Conservation (phyloP, 2,888 invertebrate genomes). For the Torymus auratus region DNA sequence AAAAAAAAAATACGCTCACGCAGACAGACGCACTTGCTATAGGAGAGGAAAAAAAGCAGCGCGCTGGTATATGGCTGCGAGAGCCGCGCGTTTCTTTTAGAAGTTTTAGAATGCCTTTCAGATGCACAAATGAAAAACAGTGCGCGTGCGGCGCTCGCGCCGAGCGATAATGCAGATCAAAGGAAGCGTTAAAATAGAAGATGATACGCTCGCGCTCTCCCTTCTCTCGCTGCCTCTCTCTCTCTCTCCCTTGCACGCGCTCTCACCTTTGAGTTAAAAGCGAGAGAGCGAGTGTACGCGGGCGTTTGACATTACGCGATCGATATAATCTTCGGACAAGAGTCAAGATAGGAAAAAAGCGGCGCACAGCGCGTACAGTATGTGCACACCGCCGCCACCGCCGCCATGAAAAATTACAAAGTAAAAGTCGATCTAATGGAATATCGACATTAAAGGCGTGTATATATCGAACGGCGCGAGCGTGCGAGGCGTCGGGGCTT, state of each 20-base stretch:
- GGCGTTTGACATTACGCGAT: conserved; percentile 58
- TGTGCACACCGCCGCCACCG: neutral
- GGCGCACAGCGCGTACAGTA: neutral
- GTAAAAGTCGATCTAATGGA: conserved; percentile 50
- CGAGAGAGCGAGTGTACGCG: conserved; percentile 16
- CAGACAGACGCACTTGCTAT: too few relatives aligned
- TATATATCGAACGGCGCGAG: too few relatives aligned
- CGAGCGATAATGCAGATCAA: conserved; percentile 70
- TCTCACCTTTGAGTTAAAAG: conserved; percentile 72
- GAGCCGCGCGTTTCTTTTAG: conserved; percentile 2
- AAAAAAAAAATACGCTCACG: neutral
- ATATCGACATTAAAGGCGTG: conserved; percentile 26
- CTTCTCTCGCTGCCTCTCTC: conserved; percentile 13
- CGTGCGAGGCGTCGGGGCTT: too few relatives aligned
- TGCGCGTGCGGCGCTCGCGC: conserved; percentile 24
- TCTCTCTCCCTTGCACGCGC: conserved; percentile 51
- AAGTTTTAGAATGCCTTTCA: conserved; percentile 39
- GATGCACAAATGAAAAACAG: conserved; percentile 41
- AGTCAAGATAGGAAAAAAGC: conserved; percentile 59
- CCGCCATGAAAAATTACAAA: conserved; percentile 47
- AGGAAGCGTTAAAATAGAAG: conserved; percentile 71
- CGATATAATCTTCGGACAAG: conserved; percentile 68
- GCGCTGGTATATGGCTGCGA: neutral
- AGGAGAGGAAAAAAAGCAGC: conserved; percentile 10
- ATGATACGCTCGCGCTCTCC: conserved; percentile 56